A percentile compares a stretch with the other conserved stretches of the same genome.
These are phyloP conservation scores for Lanius collurio DNA, from an alignment of 2,113 vertebrate species.

Conservation along the genomic window DNA sequence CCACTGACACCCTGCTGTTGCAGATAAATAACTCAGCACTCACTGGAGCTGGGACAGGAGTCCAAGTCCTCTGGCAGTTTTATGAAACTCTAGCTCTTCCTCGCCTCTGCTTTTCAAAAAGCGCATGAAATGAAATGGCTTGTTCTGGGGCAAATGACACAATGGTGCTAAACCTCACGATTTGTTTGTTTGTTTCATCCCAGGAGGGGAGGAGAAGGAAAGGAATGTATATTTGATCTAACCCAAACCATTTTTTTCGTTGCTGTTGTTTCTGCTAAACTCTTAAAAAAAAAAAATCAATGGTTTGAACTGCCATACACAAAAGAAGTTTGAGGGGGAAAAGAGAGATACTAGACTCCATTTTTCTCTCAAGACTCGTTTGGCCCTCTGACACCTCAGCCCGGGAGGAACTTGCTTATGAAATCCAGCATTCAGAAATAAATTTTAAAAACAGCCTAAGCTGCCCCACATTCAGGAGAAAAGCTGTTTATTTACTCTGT, in stretches of 20 bases:
- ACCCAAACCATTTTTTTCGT: conserved; percentile 14
- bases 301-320: neutral
- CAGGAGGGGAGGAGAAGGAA: conserved; percentile 26
- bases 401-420: neutral
- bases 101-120: conserved; percentile 28
- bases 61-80: conserved; percentile 50
- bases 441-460: neutral
- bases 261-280: neutral
- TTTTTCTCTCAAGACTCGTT: neutral
- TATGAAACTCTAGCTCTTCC: conserved; percentile 29
- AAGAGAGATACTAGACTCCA: neutral
- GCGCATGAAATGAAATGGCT: conserved; percentile 17
- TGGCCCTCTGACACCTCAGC: conserved; percentile 4
- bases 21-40: neutral
- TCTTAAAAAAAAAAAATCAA: neutral
- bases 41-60: neutral
- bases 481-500: conserved; percentile 36
- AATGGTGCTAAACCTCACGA: conserved; percentile 46
- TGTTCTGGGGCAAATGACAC: conserved; percentile 37
- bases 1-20: neutral
- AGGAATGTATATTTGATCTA: conserved; percentile 41
- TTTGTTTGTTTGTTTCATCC: conserved; percentile 53
- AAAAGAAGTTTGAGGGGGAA: neutral
- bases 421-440: neutral
- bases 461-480: neutral